Evolutionary conservation across 1,140 invertebrate species (phyloP).

Genomic region (Panagrolaimus sp.): DNA sequence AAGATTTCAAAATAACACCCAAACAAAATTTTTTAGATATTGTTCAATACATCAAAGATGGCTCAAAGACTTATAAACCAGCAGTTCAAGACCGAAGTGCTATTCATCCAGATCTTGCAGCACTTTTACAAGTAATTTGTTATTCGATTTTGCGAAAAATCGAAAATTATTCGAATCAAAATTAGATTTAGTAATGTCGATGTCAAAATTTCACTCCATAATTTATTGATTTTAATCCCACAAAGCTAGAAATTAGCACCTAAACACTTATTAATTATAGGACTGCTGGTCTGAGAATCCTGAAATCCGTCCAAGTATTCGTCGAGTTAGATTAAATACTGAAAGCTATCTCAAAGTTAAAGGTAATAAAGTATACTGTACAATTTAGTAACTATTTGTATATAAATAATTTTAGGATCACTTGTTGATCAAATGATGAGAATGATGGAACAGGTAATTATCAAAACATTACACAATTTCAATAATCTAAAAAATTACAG

Average conservation of each 20-base stretch:
- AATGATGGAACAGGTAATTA: conserved; percentile 29
- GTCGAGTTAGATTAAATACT: conserved; percentile 52
- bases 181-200: too few species aligned
- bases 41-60: conserved; percentile 50
- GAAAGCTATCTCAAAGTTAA: conserved; percentile 58
- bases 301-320: conserved; percentile 51
- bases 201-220: too few species aligned
- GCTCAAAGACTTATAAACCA: conserved; percentile 46
- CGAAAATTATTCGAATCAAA: too few species aligned
- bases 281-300: conserved; percentile 56
- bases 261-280: too few species aligned
- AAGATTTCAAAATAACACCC: too few species aligned
- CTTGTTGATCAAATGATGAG: conserved; percentile 58
- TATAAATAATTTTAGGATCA: conserved; percentile 37
- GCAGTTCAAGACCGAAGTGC: conserved; percentile 47
- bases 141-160: too few species aligned
- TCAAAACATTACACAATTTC: neutral
- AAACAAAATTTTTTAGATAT: conserved; percentile 35
- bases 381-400: neutral
- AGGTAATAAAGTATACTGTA: too few species aligned
- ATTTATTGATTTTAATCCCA: too few species aligned
- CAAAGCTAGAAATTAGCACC: too few species aligned
- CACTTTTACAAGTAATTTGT: conserved; percentile 45
- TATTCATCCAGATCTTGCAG: conserved; percentile 52
- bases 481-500: conserved; percentile 63